Evolutionary conservation across 2,888 invertebrate species (phyloP).

Genomic region (Drosophila recens): DNA sequence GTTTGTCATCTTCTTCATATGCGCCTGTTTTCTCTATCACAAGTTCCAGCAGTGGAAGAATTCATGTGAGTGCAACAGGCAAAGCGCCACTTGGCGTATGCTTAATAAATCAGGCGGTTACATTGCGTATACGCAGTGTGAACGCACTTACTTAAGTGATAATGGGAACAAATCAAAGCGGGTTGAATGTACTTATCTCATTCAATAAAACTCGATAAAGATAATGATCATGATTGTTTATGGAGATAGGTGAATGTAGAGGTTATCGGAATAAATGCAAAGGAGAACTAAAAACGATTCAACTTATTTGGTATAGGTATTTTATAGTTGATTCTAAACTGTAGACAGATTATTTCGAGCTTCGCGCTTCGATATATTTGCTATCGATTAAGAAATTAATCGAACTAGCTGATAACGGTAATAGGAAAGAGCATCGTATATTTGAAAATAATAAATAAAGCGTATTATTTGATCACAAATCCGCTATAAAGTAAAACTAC

Average conservation of each 20-base stretch:
- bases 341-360: no score
- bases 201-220: slow-evolving; percentile 9
- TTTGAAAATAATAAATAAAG: no score
- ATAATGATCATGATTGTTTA: neutral
- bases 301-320: neutral
- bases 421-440: no score
- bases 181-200: slow-evolving; percentile 27
- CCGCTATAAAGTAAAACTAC: no score
- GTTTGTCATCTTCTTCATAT: slow-evolving; percentile 88
- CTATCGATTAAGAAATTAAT: no score
- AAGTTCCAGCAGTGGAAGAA: slow-evolving; percentile 89
- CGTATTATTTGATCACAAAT: no score
- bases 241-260: slow-evolving; percentile 1
- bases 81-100: slow-evolving; percentile 36
- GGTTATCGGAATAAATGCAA: neutral
- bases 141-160: neutral
- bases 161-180: neutral
- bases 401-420: no score
- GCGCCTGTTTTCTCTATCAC: slow-evolving; percentile 88
- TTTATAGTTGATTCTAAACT: neutral
- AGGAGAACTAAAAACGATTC: neutral
- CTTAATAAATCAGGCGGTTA: slow-evolving; percentile 23
- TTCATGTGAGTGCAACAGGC: slow-evolving; percentile 86
- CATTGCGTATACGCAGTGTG: slow-evolving; percentile 37
- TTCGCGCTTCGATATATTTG: no score